Evolutionary conservation across 2,888 invertebrate species (phyloP), one percentile per base, ranked within the genome.

Genomic region (Orchestes rusci): DNA sequence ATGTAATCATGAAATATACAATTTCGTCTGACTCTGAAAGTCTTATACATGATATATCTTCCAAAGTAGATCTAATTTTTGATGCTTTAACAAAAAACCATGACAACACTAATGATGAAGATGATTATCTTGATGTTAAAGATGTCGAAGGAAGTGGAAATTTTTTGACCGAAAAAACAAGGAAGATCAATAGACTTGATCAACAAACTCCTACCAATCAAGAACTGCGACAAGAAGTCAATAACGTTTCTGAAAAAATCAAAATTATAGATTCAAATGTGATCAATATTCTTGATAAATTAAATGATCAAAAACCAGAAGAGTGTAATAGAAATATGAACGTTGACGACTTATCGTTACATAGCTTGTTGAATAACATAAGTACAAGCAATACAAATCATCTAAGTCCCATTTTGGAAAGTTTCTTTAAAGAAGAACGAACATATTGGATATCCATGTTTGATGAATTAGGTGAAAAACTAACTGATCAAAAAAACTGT

Each of bases 41-140:
- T 19, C 45, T 67, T 27, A 51, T 69, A n/a, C 59, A 62, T 15
- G 68, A 69, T 49, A 61, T 69, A 12, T 61, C 69, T 1, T 64
- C 68, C 5, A 70, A 70, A 54, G 65, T 69, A 15, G 69, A 69
- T 51, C 56, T 66, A n/a, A 66, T 70, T 31, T 67, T 66, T 49
- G 69, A 70, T 54, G 64, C 59, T 40, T 47, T 63, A n/a, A 56
- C 53, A 15, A 51, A 53, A 28, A 54, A 53, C 42, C 57, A 58
- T 13, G 58, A 60, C 20, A 43, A 53, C 16, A 57, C 56, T 15
- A 53, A 54, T n/a, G 56, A 59, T 13, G 55, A 51, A 15, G 57
- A 57, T 18, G 54, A 53, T 10, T 42, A 52, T 16, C 55, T 42
- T 29, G 51, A 56, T 27, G 17, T 16, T 2, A 54, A 57, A 32